Conservation (phyloP, 2,113 vertebrate genomes). For the Poicephalus meyeri region DNA sequence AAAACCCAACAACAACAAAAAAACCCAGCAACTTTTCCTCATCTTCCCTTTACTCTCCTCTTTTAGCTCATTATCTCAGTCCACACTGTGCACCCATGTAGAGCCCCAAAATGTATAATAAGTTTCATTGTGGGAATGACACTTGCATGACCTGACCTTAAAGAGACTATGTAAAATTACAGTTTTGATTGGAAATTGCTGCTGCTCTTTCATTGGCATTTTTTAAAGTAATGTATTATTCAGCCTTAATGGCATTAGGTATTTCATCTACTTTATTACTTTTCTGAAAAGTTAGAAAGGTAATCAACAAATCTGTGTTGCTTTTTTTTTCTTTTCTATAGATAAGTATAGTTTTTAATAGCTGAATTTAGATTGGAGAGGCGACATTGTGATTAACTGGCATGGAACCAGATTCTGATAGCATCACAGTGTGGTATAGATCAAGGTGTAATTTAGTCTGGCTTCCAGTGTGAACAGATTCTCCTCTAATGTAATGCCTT, state of each 20-base stretch:
- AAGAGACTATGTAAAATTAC: neutral
- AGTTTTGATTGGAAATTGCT: neutral
- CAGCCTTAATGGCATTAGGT: neutral
- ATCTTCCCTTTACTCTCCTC: neutral
- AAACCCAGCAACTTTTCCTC: neutral
- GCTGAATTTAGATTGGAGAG: neutral
- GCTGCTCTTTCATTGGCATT: neutral
- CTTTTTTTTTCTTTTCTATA: neutral
- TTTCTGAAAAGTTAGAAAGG: neutral
- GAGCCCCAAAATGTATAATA: neutral
- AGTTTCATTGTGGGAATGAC: neutral
- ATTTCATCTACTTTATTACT: neutral
- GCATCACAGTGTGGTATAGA: neutral
- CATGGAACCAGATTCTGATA: neutral
- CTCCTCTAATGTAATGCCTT: conserved; percentile 18
- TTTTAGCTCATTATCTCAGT: neutral
- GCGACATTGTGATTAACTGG: neutral
- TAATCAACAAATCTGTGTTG: neutral
- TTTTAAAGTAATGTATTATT: neutral
- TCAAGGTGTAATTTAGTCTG: conserved; percentile 30
- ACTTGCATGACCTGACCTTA: neutral
- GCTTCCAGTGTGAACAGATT: neutral
- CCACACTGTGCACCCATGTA: neutral
- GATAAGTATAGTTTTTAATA: neutral
- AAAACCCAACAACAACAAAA: neutral